Percentiles rank a stretch among this genome's conserved stretches.
Evolutionary conservation across 2,888 invertebrate genomes (phyloP).

Genomic region (Calameuta idolon): DNA sequence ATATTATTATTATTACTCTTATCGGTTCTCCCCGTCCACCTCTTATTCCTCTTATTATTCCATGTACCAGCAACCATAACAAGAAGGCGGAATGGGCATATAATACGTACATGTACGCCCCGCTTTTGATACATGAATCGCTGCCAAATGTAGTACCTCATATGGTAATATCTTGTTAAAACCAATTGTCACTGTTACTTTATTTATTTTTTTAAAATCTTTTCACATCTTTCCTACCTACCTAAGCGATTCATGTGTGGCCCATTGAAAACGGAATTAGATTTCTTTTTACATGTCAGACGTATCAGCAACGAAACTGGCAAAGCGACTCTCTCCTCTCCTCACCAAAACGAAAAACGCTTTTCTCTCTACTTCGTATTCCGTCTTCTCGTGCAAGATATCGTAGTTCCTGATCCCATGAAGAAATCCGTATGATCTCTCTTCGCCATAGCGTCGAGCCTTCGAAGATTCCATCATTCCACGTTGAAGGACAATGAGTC

Average conservation of each 20-base stretch:
- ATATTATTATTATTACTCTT: not conserved
- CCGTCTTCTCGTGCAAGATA: not conserved
- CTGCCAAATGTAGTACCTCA: not conserved
- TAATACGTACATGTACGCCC: not conserved
- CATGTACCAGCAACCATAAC: not conserved
- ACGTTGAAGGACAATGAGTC: not conserved
- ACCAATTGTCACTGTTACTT: not conserved
- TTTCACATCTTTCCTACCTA: not conserved
- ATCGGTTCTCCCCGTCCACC: not conserved
- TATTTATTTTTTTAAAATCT: not conserved
- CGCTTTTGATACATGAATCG: not conserved
- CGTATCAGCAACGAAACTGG: not conserved
- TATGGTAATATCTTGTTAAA: not conserved
- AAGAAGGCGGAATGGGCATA: not conserved
- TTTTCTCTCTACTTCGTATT: not conserved
- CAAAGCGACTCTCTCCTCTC: not conserved
- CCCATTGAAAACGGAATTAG: not conserved
- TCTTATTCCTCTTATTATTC: not conserved
- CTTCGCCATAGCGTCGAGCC: not conserved
- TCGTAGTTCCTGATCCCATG: not conserved
- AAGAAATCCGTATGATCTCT: not conserved
- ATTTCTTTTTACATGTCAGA: not conserved
- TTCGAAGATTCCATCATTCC: not conserved
- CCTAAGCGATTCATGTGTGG: not conserved
- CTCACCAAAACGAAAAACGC: not conserved